These are phyloP conservation scores for Semicossyphus pulcher DNA, from an alignment of 2,113 vertebrate species.

Conservation along the genomic window DNA sequence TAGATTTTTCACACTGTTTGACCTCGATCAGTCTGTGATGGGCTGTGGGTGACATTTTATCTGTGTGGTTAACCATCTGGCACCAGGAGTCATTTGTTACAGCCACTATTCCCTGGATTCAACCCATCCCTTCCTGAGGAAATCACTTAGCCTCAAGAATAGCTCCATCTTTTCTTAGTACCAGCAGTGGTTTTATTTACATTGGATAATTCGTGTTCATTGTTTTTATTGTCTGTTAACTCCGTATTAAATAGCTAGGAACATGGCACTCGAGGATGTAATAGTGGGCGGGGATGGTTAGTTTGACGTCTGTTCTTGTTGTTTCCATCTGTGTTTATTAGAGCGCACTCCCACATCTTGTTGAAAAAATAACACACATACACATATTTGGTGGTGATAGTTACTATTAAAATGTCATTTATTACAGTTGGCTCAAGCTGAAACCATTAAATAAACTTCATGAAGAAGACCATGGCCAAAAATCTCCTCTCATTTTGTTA, in stretches of 20 bases:
- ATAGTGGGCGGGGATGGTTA: conserved; percentile 11
- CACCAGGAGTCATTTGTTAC: conserved; percentile 55
- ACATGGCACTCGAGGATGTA: conserved; percentile 14
- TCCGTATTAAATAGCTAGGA: conserved; percentile 29
- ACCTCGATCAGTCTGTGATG: not conserved
- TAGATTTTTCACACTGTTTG: conserved; percentile 6
- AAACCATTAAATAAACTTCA: not conserved
- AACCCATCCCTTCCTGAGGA: conserved; percentile 58
- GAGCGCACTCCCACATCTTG: conserved; percentile 10
- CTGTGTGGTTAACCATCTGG: conserved; percentile 37
- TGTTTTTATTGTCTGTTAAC: conserved; percentile 52
- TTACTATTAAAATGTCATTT: not conserved
- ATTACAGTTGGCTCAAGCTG: not conserved
- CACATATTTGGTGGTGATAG: not conserved
- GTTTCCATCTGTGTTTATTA: conserved; percentile 48
- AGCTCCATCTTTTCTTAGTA: conserved; percentile 27
- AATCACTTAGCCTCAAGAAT: conserved; percentile 50
- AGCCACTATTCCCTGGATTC: conserved; percentile 20
- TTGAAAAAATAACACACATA: conserved; percentile 11
- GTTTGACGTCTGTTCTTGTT: conserved; percentile 36
- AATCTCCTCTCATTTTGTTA: not conserved
- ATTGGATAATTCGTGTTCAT: conserved; percentile 36
- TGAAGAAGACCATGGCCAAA: not conserved
- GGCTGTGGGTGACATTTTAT: conserved; percentile 20
- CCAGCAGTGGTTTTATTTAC: conserved; percentile 16